phyloP scores from a whole-genome alignment of 2,888 invertebrate genomes.

The Microchrysa polita region DNA sequence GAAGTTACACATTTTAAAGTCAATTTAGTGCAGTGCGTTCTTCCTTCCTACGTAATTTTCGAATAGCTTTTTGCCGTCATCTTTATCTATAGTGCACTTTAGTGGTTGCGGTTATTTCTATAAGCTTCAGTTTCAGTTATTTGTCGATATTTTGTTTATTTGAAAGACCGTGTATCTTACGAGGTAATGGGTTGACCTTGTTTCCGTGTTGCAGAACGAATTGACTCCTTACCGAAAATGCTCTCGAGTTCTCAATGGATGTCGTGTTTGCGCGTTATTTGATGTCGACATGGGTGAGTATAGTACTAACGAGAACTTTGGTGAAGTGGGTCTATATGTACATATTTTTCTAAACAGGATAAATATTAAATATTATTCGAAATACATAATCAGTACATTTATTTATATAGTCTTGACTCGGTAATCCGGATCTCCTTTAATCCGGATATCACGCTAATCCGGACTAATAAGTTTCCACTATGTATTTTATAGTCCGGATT shows the following conservation, averaged over 20 bases:
- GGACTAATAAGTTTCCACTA: too few relatives aligned
- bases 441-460: too few relatives aligned
- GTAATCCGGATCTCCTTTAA: too few relatives aligned
- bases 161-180: neutral
- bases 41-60: neutral
- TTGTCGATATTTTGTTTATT: neutral
- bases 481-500: too few relatives aligned
- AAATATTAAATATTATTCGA: too few relatives aligned
- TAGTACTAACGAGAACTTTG: too few relatives aligned
- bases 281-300: conserved; percentile 13
- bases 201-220: neutral
- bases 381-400: too few relatives aligned
- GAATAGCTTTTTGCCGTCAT: neutral
- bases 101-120: conserved; percentile 23
- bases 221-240: neutral
- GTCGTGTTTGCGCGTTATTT: neutral
- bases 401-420: too few relatives aligned
- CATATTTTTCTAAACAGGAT: too few relatives aligned
- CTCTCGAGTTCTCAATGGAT: neutral
- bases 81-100: neutral
- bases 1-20: neutral
- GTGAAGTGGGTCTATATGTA: too few relatives aligned
- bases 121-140: neutral
- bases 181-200: conserved; percentile 4
- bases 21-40: neutral